Percentiles rank a stretch among this genome's conserved stretches.
Evolutionary conservation across 2,113 vertebrate genomes (phyloP).

Genomic region (Sceloporus tristichus): DNA sequence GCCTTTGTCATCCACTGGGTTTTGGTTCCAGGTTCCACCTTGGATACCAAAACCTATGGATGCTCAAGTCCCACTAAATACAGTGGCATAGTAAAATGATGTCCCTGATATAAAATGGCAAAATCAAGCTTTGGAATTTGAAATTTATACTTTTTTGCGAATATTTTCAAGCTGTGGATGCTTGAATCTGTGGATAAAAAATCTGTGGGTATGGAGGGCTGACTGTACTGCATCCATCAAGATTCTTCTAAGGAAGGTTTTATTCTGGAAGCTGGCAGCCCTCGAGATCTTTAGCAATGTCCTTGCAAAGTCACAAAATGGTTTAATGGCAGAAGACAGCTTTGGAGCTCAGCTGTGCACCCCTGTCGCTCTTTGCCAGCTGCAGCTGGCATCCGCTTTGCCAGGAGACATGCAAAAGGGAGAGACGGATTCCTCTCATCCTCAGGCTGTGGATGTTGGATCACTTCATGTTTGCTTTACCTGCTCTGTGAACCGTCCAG

Average conservation of each 20-base stretch:
- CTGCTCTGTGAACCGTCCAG: conserved; percentile 1
- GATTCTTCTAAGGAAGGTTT: neutral
- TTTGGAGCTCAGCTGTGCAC: neutral
- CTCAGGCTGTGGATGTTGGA: neutral
- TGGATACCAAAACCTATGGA: too few species aligned
- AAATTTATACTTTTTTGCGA: too few species aligned
- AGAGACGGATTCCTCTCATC: neutral
- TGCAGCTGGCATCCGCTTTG: conserved; percentile 2
- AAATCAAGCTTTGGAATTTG: too few species aligned
- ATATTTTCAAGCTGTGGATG: too few species aligned
- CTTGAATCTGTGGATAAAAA: too few species aligned
- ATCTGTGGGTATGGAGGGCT: too few species aligned
- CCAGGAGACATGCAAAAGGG: neutral
- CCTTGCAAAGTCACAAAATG: neutral
- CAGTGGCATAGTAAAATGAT: too few species aligned
- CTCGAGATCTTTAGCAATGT: neutral
- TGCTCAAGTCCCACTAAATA: too few species aligned
- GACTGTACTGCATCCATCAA: too few species aligned
- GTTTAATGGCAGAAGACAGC: conserved; percentile 17
- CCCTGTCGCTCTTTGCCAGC: neutral
- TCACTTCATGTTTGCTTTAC: neutral
- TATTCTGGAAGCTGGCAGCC: neutral
- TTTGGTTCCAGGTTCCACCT: too few species aligned
- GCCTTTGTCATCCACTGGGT: too few species aligned
- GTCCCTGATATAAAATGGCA: too few species aligned